These are phyloP conservation scores for Trissolcus basalis DNA, from an alignment of 1,140 invertebrate species.

Conservation along the genomic window DNA sequence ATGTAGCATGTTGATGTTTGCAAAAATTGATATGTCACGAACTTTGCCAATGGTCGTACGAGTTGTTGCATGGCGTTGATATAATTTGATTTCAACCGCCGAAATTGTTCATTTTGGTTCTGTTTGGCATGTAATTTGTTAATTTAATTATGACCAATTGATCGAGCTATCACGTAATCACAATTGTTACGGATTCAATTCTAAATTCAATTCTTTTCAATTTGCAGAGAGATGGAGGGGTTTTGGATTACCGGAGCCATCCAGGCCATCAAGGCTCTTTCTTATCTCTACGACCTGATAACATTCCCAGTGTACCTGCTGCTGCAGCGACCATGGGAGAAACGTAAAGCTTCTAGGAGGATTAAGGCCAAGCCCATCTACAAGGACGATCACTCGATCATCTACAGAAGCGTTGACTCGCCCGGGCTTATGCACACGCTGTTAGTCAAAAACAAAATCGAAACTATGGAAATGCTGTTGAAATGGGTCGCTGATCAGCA, in stretches of 20 bases:
- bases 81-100: background rate
- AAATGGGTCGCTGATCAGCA: constrained; percentile 85
- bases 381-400: constrained; percentile 79
- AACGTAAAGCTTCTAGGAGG: constrained; percentile 82
- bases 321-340: constrained; percentile 91
- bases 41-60: constrained; percentile 13
- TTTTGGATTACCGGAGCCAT: constrained; percentile 86
- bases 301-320: constrained; percentile 93
- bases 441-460: constrained; percentile 84
- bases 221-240: constrained; percentile 83
- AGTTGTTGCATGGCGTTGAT: constrained; percentile 31
- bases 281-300: constrained; percentile 91
- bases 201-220: constrained; percentile 31
- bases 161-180: no score
- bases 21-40: constrained; percentile 30
- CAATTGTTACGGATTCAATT: no score
- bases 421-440: constrained; percentile 83
- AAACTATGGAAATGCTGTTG: constrained; percentile 92
- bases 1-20: constrained; percentile 31
- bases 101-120: no score
- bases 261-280: constrained; percentile 84
- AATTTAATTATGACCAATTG: no score
- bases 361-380: constrained; percentile 81
- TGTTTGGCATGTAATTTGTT: no score
- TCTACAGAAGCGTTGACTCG: constrained; percentile 83